Conservation (phyloP, 1,140 invertebrate species). For the Calycopis cecrops region DNA sequence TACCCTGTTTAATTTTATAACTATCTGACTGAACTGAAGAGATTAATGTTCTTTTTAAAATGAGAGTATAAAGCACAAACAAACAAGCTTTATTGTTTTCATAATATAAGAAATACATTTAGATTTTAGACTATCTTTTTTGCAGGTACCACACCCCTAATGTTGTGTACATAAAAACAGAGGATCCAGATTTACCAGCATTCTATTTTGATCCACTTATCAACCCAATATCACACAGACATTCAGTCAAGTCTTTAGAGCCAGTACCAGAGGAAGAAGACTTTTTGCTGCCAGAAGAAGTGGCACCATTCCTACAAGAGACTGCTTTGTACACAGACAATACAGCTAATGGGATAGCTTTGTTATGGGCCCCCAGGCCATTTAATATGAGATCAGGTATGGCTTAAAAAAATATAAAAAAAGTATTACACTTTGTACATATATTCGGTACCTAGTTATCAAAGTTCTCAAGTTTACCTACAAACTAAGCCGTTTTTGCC, state of each 20-base stretch:
- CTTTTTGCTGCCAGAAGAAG: constrained; percentile 92
- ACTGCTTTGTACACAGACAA: constrained; percentile 98
- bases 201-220: constrained; percentile 99
- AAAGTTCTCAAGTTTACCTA: too few species aligned
- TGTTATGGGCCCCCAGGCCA: constrained; percentile 98
- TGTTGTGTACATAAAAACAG: constrained; percentile 99
- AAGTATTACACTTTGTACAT: too few species aligned
- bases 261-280: constrained; percentile 95
- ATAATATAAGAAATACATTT: not conserved
- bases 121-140: constrained; percentile 1
- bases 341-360: constrained; percentile 98
- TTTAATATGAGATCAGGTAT: constrained; percentile 95
- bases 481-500: too few species aligned
- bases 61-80: not conserved
- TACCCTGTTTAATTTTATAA: not conserved
- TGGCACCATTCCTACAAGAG: constrained; percentile 95
- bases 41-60: too few species aligned
- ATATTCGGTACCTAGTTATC: too few species aligned
- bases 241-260: constrained; percentile 90
- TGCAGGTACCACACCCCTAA: constrained; percentile 98
- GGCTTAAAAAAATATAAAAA: too few species aligned
- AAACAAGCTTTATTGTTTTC: not conserved
- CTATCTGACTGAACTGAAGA: too few species aligned
- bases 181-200: constrained; percentile 99
- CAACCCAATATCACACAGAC: constrained; percentile 98